Evolutionary conservation across 2,888 invertebrate species (phyloP).

Genomic region (Drosophila melanosoma): DNA sequence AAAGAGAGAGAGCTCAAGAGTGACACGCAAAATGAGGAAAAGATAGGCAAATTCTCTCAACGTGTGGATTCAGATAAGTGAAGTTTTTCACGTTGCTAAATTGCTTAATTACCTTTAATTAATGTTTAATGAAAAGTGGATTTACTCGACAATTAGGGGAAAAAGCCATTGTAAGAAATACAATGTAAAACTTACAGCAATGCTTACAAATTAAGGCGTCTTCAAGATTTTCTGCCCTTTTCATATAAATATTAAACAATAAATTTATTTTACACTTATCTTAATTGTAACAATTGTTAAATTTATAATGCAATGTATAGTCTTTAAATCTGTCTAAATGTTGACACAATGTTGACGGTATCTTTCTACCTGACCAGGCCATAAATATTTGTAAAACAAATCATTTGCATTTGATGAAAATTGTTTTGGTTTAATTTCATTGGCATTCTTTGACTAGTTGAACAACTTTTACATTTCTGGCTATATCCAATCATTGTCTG

Average conservation of each 20-base stretch:
- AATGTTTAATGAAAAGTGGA: neutral
- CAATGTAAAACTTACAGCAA: neutral
- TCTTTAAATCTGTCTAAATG: conserved; percentile 44
- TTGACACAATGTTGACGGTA: conserved; percentile 48
- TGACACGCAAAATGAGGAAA: neutral
- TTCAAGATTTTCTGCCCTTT: neutral
- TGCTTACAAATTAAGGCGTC: neutral
- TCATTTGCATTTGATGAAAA: conserved; percentile 52
- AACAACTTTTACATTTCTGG: conserved; percentile 80
- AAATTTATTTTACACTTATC: too few species aligned
- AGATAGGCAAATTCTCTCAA: neutral
- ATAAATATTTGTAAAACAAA: conserved; percentile 29
- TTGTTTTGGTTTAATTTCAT: conserved; percentile 35
- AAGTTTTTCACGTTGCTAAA: neutral
- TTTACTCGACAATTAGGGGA: neutral
- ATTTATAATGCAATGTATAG: conserved; percentile 11
- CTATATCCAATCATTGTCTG: conserved; percentile 15
- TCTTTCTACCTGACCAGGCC: conserved; percentile 9
- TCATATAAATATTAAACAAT: neutral
- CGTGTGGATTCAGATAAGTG: neutral
- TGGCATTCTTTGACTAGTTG: conserved; percentile 72
- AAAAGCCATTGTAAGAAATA: neutral
- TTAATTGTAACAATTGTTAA: conserved; percentile 37
- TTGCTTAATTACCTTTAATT: neutral
- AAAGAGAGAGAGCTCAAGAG: neutral